Percentiles rank a stretch among this genome's conserved stretches.
Conservation (phyloP, 2,888 invertebrate genomes). For the Tricholauxania praeusta region DNA sequence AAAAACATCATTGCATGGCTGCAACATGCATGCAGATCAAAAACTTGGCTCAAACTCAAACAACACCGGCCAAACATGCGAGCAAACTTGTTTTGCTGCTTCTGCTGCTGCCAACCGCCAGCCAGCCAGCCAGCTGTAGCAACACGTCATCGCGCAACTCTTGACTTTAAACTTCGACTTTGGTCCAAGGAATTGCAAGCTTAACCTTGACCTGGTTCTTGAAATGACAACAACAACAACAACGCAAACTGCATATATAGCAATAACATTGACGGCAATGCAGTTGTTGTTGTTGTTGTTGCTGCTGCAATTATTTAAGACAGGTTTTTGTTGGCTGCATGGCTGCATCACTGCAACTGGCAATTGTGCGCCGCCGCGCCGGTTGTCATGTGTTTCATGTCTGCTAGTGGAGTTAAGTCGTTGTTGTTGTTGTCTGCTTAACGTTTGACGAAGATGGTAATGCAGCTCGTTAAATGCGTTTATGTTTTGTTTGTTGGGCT, state of each 20-base stretch:
- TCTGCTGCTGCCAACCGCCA: background rate
- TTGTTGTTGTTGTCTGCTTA: conserved; percentile 17
- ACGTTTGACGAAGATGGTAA: conserved; percentile 21
- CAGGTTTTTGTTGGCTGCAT: conserved; percentile 42
- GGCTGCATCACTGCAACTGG: background rate
- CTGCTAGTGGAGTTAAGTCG: conserved; percentile 15
- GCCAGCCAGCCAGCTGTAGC: conserved; percentile 6
- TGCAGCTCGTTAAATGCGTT: conserved; percentile 30
- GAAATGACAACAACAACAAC: conserved; percentile 61
- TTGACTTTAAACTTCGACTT: conserved; percentile 60
- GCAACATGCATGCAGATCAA: background rate
- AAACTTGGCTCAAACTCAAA: conserved; percentile 49
- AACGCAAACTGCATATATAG: conserved; percentile 43
- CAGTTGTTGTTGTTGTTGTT: conserved; percentile 21
- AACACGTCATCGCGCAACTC: conserved; percentile 49
- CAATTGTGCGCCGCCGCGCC: background rate
- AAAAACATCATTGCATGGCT: background rate
- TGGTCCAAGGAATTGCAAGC: conserved; percentile 53
- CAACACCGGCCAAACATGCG: conserved; percentile 45
- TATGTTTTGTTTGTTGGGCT: conserved; percentile 39
- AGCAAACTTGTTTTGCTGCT: background rate
- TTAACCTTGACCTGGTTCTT: conserved; percentile 68
- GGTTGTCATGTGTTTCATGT: conserved; percentile 15
- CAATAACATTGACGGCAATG: conserved; percentile 34
- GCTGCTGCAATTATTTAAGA: conserved; percentile 41